Base-by-base conservation (phyloP, 2,797 vertebrate species). In the Aeoliscus strigatus region DNA sequence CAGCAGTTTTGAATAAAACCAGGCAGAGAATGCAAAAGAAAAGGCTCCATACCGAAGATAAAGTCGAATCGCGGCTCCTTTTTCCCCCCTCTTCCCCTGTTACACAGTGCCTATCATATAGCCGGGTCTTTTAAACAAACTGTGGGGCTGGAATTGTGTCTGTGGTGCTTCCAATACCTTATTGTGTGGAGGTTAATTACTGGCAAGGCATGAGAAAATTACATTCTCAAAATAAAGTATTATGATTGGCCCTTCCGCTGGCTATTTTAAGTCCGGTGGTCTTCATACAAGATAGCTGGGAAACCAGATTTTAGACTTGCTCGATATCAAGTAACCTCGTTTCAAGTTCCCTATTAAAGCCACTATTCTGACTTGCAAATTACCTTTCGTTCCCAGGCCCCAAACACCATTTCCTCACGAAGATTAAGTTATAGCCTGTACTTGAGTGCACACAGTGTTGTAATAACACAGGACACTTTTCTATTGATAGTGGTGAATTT, bases 151-250 rank as follows among this genome's bases (percentile, higher is more conserved):
- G 79, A 74, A 88, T 86, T 86, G 86, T 78, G 77, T 86, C 82
- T 80, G 79, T 68, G 67, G 66, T 36, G 73, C 80, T 80, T 88
- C 83, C 85, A 86, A 83, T 89, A 85, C 83, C 79, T 82, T 82
- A 82, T 86, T 87, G 85, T 87, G 76, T 78, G 60, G 75, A 87
- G 89, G 89, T 90, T 90, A 89, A 89, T 90, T 90, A 90, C 87
- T 86, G 85, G 82, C 86, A 64, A 86, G 83, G 67, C 81, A 83
- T 86, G 84, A 86, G 86, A 84, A 89, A 89, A 89, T 89, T 85
- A 89, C 86, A 87, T 88, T 86, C 85, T 87, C 86, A 86, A 87
- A 89, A 87, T 88, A 89, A 87, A 83, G 84, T 80, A 78, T 83
- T 86, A 83, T 80, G 82, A 88, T 86, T 87, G 84, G 82, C 80